Evolutionary conservation across 2,113 vertebrate genomes (phyloP).

Genomic region (Balaeniceps rex): DNA sequence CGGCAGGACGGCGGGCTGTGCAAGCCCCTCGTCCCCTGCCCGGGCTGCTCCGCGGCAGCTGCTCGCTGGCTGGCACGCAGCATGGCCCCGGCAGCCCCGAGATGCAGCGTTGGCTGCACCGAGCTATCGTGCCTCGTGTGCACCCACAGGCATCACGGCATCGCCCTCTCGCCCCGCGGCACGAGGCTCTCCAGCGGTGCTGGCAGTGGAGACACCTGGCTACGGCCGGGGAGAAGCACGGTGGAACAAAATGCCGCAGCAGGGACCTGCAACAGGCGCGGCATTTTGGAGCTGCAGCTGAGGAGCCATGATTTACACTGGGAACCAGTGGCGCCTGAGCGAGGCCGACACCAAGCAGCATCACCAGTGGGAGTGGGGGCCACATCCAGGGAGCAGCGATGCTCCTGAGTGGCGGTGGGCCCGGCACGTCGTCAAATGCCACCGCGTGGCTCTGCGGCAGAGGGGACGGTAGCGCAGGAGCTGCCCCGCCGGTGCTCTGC

Average conservation of each 20-base stretch:
- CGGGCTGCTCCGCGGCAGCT: fast-evolving
- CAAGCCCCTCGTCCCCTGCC: neutral
- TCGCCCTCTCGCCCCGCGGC: fast-evolving
- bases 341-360: fast-evolving
- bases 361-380: fast-evolving
- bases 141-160: fast-evolving
- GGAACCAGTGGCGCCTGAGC: fast-evolving
- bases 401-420: fast-evolving
- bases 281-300: fast-evolving
- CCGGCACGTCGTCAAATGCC: fast-evolving
- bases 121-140: fast-evolving
- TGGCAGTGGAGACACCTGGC: neutral
- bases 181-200: fast-evolving
- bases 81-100: fast-evolving
- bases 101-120: fast-evolving
- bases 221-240: fast-evolving
- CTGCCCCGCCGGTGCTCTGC: neutral
- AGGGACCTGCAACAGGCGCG: neutral
- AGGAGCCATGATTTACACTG: fast-evolving
- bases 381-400: fast-evolving
- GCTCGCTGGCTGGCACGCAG: fast-evolving
- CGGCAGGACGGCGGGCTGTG: fast-evolving
- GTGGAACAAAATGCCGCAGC: fast-evolving
- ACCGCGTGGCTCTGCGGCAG: fast-evolving
- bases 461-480: neutral